Evolutionary conservation across 2,888 invertebrate genomes (phyloP).

Genomic region (Cryptocephalus moraei): DNA sequence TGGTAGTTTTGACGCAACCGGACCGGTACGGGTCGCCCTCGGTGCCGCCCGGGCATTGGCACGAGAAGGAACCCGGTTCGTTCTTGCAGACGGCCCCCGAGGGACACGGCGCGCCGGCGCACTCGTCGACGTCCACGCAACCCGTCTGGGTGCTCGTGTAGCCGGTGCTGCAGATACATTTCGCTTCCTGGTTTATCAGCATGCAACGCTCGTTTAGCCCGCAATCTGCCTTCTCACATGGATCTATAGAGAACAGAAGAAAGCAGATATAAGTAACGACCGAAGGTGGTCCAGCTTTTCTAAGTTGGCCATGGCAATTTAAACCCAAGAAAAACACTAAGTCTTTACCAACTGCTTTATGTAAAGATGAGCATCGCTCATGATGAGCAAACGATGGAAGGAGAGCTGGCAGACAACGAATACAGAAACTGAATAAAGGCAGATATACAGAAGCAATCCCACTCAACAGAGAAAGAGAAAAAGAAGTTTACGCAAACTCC

Average conservation of each 20-base stretch:
- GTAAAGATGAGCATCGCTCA: no score
- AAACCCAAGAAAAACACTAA: no score
- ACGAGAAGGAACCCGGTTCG: constrained; percentile 73
- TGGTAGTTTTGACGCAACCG: constrained; percentile 59
- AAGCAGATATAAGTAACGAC: no score
- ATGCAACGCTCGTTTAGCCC: constrained; percentile 84
- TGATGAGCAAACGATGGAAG: no score
- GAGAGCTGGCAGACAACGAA: no score
- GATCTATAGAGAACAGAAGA: constrained; percentile 65
- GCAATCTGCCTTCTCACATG: constrained; percentile 77
- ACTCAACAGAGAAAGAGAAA: not conserved
- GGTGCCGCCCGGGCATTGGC: constrained; percentile 78
- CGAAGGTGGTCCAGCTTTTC: no score
- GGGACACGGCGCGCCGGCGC: constrained; percentile 71
- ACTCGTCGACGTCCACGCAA: constrained; percentile 85
- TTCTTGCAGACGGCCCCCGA: constrained; percentile 81
- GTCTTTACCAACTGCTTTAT: no score
- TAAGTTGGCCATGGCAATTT: no score
- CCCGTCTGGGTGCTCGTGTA: constrained; percentile 62
- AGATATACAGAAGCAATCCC: no score
- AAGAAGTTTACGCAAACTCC: not conserved
- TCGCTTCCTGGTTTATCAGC: constrained; percentile 70
- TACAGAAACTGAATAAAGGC: no score
- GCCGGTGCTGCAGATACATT: constrained; percentile 74
- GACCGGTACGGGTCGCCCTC: constrained; percentile 70